Evolutionary conservation across 2,113 vertebrate genomes (phyloP).

Genomic region (Geococcyx californianus): DNA sequence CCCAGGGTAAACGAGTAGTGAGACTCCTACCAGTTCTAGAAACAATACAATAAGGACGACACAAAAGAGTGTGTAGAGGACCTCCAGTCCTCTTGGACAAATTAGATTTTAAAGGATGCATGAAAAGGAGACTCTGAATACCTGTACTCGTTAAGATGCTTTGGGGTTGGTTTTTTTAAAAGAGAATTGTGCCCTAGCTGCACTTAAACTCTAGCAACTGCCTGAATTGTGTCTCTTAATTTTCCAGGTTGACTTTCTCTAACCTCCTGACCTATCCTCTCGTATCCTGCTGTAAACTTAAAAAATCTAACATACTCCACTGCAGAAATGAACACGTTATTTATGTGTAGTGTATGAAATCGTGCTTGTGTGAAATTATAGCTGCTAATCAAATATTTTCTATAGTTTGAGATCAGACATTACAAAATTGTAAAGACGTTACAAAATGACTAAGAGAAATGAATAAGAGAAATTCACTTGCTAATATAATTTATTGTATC

Average conservation of each 20-base stretch:
- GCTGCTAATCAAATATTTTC: not conserved
- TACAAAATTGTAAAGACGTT: not conserved
- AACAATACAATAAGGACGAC: not conserved
- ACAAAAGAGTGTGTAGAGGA: not conserved
- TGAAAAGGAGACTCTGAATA: not conserved
- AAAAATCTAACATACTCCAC: not conserved
- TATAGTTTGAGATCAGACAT: not conserved
- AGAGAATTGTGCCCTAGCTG: not conserved
- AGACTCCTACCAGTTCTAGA: not conserved
- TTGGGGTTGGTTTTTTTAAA: not conserved
- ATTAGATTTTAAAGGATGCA: not conserved
- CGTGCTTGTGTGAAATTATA: not conserved
- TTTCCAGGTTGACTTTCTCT: not conserved
- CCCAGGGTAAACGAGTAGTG: not conserved
- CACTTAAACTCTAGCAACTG: not conserved
- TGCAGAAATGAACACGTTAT: rapidly evolving
- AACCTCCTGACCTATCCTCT: not conserved
- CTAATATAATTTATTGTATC: not conserved
- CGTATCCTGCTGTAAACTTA: not conserved
- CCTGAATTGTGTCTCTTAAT: not conserved
- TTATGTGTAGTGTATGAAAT: not conserved
- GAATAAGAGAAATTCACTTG: not conserved
- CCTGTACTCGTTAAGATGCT: not conserved
- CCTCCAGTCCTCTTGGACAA: not conserved
- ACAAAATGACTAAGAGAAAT: not conserved